A percentile compares a stretch with the other conserved stretches of the same genome.
Conservation (phyloP, 2,797 vertebrate genomes). For the Paguma larvata region DNA sequence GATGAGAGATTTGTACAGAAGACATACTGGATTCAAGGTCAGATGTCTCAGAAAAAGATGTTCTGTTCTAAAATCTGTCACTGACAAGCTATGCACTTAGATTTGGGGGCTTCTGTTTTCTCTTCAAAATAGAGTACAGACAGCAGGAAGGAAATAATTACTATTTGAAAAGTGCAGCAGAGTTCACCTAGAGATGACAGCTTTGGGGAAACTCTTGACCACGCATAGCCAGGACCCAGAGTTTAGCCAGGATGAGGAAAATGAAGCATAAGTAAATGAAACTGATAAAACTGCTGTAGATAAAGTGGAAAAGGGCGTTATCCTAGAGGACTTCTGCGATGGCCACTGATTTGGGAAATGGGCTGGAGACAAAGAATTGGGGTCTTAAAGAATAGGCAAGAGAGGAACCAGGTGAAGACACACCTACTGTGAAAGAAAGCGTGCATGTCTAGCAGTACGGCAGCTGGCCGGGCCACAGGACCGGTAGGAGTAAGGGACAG, state of each 20-base stretch:
- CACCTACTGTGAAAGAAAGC: background rate
- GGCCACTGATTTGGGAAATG: background rate
- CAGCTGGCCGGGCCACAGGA: too few relatives aligned
- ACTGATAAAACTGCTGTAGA: background rate
- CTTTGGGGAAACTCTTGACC: background rate
- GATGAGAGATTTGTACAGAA: background rate
- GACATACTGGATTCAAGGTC: background rate
- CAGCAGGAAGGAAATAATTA: background rate
- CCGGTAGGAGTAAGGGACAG: background rate
- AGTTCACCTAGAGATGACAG: background rate
- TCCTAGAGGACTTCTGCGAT: background rate
- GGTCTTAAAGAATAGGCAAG: background rate
- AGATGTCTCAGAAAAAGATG: background rate
- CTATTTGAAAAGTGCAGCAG: background rate
- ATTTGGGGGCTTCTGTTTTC: background rate
- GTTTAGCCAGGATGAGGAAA: background rate
- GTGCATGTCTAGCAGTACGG: accelerated
- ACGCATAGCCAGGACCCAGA: background rate
- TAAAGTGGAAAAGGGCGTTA: background rate
- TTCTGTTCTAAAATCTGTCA: conserved; percentile 5
- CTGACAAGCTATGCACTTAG: background rate
- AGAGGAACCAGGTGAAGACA: background rate
- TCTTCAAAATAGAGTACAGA: background rate
- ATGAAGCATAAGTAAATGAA: background rate
- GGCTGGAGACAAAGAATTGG: background rate